Percentiles rank a stretch among this genome's conserved stretches.
phyloP scores from a whole-genome alignment of 2,797 vertebrate species.

The Lagorchestes hirsutus region DNA sequence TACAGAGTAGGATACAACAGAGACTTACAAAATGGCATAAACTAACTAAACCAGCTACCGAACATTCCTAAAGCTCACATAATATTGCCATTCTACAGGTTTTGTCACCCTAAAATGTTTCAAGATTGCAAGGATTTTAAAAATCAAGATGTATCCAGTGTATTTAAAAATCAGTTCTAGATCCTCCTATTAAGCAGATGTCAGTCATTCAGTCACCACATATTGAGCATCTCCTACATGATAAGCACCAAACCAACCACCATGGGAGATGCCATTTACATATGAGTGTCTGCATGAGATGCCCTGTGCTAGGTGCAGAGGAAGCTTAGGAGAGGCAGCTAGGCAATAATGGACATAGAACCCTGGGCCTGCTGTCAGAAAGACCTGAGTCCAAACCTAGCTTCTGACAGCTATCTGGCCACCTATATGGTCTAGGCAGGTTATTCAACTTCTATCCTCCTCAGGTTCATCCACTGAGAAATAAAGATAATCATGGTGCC shows the following conservation, averaged over 20 bases:
- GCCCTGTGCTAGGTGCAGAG: neutral
- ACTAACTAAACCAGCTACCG: neutral
- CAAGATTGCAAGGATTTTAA: neutral
- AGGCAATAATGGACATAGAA: neutral
- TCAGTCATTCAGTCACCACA: neutral
- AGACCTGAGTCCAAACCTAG: neutral
- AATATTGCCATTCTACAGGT: neutral
- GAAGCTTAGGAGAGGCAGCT: neutral
- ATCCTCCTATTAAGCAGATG: neutral
- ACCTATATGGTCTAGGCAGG: neutral
- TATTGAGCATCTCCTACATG: neutral
- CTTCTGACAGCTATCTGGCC: neutral
- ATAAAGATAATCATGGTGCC: neutral
- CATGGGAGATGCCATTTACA: neutral
- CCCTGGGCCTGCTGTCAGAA: neutral
- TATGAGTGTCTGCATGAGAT: neutral
- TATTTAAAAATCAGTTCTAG: neutral
- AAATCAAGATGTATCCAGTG: neutral
- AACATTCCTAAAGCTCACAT: neutral
- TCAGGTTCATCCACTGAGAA: neutral
- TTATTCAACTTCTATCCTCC: neutral
- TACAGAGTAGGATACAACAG: neutral
- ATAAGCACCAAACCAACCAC: neutral
- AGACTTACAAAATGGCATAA: neutral
- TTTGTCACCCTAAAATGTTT: neutral